Percentiles rank a stretch among this genome's conserved stretches.
Conservation (phyloP, 1,140 invertebrate species). For the Mylabris phalerata region DNA sequence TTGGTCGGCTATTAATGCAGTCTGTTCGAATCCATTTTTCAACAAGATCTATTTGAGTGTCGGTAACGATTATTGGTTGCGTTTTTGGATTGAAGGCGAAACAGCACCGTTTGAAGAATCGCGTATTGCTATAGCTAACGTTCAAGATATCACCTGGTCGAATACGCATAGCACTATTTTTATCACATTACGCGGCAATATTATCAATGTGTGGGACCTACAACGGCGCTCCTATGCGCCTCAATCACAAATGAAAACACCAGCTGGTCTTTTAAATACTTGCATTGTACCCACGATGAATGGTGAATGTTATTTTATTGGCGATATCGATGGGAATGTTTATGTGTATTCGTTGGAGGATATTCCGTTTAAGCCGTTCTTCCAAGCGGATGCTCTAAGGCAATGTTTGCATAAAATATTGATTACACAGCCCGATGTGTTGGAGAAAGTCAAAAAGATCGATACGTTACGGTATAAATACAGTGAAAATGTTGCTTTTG, state of each 20-base stretch:
- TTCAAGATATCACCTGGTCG: slow-evolving; percentile 67
- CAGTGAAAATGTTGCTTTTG: too few relatives aligned
- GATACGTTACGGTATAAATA: too few relatives aligned
- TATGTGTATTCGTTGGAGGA: slow-evolving; percentile 59
- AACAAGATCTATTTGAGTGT: slow-evolving; percentile 69
- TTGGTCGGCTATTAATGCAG: slow-evolving; percentile 66
- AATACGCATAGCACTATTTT: slow-evolving; percentile 77
- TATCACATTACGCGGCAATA: slow-evolving; percentile 63
- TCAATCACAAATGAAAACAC: slow-evolving; percentile 50
- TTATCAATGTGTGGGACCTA: slow-evolving; percentile 67
- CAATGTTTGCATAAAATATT: slow-evolving; percentile 52
- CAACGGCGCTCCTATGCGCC: slow-evolving; percentile 57
- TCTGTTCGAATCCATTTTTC: slow-evolving; percentile 74
- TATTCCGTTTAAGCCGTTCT: slow-evolving; percentile 60
- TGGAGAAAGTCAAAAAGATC: slow-evolving; percentile 44
- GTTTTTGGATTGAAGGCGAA: slow-evolving; percentile 54
- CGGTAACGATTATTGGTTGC: slow-evolving; percentile 70
- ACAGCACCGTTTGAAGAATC: slow-evolving; percentile 58
- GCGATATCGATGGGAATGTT: slow-evolving; percentile 55
- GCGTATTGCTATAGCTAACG: slow-evolving; percentile 47
- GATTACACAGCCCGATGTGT: slow-evolving; percentile 52
- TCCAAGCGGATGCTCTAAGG: slow-evolving; percentile 45
- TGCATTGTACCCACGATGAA: slow-evolving; percentile 53
- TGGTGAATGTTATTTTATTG: slow-evolving; percentile 59
- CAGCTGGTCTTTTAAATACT: slow-evolving; percentile 40